Conservation (phyloP, 2,113 vertebrate species). For the Callithrix jacchus region DNA sequence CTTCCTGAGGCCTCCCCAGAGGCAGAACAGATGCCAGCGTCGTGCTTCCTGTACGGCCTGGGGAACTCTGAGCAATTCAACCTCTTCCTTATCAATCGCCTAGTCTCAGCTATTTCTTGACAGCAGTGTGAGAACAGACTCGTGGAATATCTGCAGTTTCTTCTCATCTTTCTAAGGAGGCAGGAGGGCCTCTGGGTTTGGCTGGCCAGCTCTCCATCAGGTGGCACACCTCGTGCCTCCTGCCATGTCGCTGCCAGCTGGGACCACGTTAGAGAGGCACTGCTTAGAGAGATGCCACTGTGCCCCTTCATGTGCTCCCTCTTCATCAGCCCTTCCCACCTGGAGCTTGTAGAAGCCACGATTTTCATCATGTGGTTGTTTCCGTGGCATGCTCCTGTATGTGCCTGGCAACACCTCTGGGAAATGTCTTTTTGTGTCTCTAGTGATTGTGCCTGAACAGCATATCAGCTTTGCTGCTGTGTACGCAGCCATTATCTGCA, state of each 20-base stretch:
- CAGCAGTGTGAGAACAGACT: too few relatives aligned
- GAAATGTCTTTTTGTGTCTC: neutral
- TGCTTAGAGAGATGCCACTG: neutral
- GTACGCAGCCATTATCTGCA: fast-evolving
- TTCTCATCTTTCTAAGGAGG: neutral
- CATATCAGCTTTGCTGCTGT: fast-evolving
- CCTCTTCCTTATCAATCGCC: too few relatives aligned
- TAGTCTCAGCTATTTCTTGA: too few relatives aligned
- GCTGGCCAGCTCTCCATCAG: too few relatives aligned
- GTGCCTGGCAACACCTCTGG: neutral
- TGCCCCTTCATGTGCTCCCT: too few relatives aligned
- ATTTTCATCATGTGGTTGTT: neutral
- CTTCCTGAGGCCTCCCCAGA: too few relatives aligned
- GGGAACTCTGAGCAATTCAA: too few relatives aligned
- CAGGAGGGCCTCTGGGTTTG: neutral
- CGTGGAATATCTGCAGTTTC: neutral
- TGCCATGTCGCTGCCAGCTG: fast-evolving
- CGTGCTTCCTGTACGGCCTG: too few relatives aligned
- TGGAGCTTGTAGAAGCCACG: neutral
- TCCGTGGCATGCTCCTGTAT: neutral
- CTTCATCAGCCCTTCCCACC: neutral
- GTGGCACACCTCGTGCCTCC: neutral
- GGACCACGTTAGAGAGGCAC: neutral
- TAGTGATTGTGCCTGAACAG: neutral
- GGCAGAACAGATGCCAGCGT: too few relatives aligned